Base-by-base conservation (phyloP, 2,113 vertebrate species). In the Trinectes maculatus region DNA sequence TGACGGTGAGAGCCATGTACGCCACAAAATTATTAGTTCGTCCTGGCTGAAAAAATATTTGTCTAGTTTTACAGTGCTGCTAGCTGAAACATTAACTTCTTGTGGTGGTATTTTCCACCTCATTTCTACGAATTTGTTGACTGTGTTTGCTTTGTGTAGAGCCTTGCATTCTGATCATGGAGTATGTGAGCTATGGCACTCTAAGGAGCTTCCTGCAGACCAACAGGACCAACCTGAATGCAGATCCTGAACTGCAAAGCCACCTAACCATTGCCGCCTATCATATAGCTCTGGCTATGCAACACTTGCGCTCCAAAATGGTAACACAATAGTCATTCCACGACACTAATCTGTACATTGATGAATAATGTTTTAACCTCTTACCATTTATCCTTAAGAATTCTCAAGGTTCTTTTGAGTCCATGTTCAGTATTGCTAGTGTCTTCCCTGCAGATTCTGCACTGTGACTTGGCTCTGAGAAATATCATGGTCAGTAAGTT, bases 201-300 rank as follows among this genome's bases (percentile, higher is more conserved):
- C 77, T 93, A 54, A 90, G 90, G 66, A 88, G 71, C 56, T 92
- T 93, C 77, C 79, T 93, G 16, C 91, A 92, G 82, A 84, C 67
- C 39, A 79, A 93, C 76, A 82, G 53, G 55, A 70, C 24, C 0
- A 53, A 69, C 40, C 84, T 93, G 51, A 77, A 66, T 3, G 21
- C 39, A 16, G 79, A 91, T 68, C 66, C 83, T 0, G 87, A 93
- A 43, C 83, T 92, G 39, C 91, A 89, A 71, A 84, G 74, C 52
- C 87, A 91, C 40, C 82, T 93, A 43, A 89, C 91, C 22, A 86
- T 91, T 7, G 85, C 87, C 0, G 89, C 89, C 3, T 93, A 92
- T 65, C 92, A 93, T 82, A 86, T 93, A 9, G 91, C 91, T 44
- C 79, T 92, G 75, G 92, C 90, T 39, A 86, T 93, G 92, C 89